Percentiles rank a stretch among this genome's conserved stretches.
Conservation (phyloP, 2,888 invertebrate genomes). For the Ceriagrion tenellum region DNA sequence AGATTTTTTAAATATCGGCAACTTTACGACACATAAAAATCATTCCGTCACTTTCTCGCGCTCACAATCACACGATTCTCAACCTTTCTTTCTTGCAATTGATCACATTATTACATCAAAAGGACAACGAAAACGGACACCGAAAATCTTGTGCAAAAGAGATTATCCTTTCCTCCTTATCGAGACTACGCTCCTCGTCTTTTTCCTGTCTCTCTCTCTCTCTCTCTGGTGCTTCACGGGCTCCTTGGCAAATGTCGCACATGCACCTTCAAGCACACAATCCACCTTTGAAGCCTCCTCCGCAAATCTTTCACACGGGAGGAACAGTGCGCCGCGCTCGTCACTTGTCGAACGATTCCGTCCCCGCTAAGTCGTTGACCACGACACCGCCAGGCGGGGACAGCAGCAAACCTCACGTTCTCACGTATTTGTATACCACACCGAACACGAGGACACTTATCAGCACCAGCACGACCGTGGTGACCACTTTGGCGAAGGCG, state of each 20-base stretch:
- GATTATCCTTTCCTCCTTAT: not conserved
- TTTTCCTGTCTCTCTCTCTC: no score
- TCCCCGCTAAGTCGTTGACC: slow-evolving; percentile 33
- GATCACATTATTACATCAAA: not conserved
- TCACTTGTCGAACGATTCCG: slow-evolving; percentile 52
- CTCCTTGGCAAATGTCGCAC: not conserved
- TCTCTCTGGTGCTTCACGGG: not conserved
- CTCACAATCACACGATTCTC: not conserved
- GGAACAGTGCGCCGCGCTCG: not conserved
- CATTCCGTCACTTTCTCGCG: not conserved
- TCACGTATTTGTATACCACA: slow-evolving; percentile 86
- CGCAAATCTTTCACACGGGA: not conserved
- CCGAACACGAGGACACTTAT: slow-evolving; percentile 87
- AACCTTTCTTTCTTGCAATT: not conserved
- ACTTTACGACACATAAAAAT: not conserved
- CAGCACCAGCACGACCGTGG: slow-evolving; percentile 84
- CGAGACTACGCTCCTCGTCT: not conserved
- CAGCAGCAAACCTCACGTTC: slow-evolving; percentile 89
- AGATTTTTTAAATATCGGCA: not conserved
- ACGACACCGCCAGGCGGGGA: slow-evolving; percentile 78
- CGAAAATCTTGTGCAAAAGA: not conserved
- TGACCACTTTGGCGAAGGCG: slow-evolving; percentile 86
- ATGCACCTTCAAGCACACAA: no score
- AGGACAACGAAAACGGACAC: not conserved
- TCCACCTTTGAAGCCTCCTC: not conserved